Evolutionary conservation across 2,113 vertebrate genomes (phyloP), one percentile per base, ranked within the genome.

Genomic region (Channa maculata): DNA sequence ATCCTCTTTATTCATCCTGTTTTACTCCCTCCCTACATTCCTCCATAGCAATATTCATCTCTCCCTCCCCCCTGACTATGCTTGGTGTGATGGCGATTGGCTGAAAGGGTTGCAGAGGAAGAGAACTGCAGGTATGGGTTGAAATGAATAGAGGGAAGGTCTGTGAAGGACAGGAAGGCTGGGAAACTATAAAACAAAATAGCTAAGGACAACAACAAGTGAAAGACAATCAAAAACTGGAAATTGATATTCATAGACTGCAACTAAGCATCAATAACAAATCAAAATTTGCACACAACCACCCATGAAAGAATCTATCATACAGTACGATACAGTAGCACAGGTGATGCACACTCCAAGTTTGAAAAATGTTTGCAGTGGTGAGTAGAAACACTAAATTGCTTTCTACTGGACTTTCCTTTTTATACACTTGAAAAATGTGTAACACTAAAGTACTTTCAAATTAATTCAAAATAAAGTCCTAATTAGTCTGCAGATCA

Each of bases 51-150:
- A 60, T 70, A 54, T 74, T 72, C 65, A 66, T 66, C 66, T 44
- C 43, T 64, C 9, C 49, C 68, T 63, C 80, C 73, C 24, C 8
- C 24, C 81, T 80, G 83, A 60, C n/a, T 37, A 60, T 48, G 46
- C 60, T 45, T 67, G 75, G 82, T 62, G 76, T 77, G 73, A 79
- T 65, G 73, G 69, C 86, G 83, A 89, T 81, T 79, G 84, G 75
- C 77, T 86, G 59, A 77, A 74, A 63, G 77, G 67, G 71, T 49
- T 6, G 13, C 65, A 70, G 58, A 82, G 68, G 77, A 67, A 74
- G 66, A 64, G 75, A 88, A 79, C 84, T 49, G 72, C 74, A 78
- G 82, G 69, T 65, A 24, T 11, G 65, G 70, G 55, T 62, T 36
- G 41, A 77, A 79, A 83, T 3, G 5, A 44, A 38, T 71, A 59